A percentile compares a stretch with the other conserved stretches of the same genome.
phyloP scores from a whole-genome alignment of 2,888 invertebrate species.

The Reticulitermes lucifugus region DNA sequence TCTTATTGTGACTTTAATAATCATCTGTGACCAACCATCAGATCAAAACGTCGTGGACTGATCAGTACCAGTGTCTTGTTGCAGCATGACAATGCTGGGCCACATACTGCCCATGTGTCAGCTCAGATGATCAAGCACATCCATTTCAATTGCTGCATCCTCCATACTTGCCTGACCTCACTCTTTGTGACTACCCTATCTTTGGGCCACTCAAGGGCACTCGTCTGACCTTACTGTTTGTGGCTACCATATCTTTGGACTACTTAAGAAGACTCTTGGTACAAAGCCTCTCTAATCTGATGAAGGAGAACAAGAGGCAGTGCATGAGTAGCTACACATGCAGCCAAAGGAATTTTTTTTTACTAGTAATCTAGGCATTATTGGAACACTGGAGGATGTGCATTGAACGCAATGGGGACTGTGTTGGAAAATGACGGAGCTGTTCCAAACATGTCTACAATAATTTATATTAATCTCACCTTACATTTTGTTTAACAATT shows the following conservation, averaged over 20 bases:
- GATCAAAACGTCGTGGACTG: conserved; percentile 25
- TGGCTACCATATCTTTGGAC: neutral
- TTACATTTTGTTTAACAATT: too few relatives aligned
- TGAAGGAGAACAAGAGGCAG: neutral
- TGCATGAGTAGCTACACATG: neutral
- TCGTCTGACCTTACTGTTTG: too few relatives aligned
- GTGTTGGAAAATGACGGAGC: neutral
- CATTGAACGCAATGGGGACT: neutral
- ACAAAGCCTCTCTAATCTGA: neutral
- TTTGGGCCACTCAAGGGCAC: neutral
- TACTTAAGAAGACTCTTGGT: neutral
- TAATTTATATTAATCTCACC: too few relatives aligned
- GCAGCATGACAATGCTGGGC: neutral
- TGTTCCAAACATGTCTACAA: neutral
- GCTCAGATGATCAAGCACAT: neutral
- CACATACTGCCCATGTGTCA: conserved; percentile 5
- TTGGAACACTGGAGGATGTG: neutral
- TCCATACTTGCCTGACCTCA: neutral
- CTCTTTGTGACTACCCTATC: neutral
- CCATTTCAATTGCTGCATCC: neutral
- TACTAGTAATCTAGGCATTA: neutral
- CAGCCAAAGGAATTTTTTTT: conserved; percentile 5
- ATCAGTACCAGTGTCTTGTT: neutral
- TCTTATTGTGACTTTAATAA: conserved; percentile 26
- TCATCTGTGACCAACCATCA: conserved; percentile 7